Conservation (phyloP, 2,113 vertebrate species). For the Spea bombifrons region DNA sequence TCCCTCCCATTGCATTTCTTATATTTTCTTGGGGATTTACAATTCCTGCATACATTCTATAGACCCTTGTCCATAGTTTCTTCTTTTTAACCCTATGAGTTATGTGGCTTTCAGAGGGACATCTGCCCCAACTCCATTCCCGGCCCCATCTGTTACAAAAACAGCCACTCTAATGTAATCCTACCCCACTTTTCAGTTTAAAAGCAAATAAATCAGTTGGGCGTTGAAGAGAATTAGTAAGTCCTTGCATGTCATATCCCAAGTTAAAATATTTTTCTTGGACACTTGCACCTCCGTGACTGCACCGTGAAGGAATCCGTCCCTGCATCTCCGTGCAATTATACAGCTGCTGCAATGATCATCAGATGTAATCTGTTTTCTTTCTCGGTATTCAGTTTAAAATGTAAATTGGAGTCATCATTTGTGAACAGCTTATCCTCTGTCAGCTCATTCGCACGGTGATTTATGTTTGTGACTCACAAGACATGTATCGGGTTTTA, state of each 20-base stretch:
- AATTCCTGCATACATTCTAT: too few relatives aligned
- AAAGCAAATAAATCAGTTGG: background rate
- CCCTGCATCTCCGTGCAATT: background rate
- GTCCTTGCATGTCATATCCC: background rate
- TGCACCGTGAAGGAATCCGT: background rate
- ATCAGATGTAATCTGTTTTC: background rate
- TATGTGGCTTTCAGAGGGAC: too few relatives aligned
- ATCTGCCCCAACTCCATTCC: too few relatives aligned
- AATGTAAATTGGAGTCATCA: background rate
- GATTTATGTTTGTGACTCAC: slow-evolving; percentile 22
- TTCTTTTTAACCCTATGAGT: too few relatives aligned
- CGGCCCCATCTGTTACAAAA: too few relatives aligned
- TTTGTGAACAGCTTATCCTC: slow-evolving; percentile 13
- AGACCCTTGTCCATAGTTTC: too few relatives aligned
- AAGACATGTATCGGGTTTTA: background rate
- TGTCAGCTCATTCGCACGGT: slow-evolving; percentile 20
- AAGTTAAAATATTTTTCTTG: too few relatives aligned
- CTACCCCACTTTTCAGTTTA: background rate
- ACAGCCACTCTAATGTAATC: background rate
- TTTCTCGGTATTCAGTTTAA: background rate
- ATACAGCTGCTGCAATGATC: background rate
- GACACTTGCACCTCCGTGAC: background rate
- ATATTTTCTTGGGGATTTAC: too few relatives aligned
- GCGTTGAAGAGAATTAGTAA: background rate
- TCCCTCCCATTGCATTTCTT: too few relatives aligned